Percentiles rank a stretch among this genome's conserved stretches.
These are phyloP conservation scores for Carpatolechia fugitivella DNA, from an alignment of 2,888 invertebrate species.

Conservation along the genomic window DNA sequence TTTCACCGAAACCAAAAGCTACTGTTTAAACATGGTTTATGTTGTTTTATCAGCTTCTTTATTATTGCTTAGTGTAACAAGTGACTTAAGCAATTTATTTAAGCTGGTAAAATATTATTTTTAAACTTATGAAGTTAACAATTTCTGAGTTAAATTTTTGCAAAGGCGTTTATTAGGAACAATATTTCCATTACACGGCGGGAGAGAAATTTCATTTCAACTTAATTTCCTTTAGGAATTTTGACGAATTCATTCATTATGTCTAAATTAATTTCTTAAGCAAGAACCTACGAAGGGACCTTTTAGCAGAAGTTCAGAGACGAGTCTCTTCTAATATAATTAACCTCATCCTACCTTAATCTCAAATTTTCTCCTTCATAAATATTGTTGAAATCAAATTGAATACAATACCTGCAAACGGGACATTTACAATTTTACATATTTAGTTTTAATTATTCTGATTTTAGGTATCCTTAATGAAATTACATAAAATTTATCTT, in stretches of 20 bases:
- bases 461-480: too few species aligned
- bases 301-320: constrained; percentile 42
- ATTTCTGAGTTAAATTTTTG: constrained; percentile 28
- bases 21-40: background rate
- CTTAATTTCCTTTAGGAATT: constrained; percentile 46
- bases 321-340: constrained; percentile 51
- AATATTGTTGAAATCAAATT: constrained; percentile 35
- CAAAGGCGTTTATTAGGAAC: constrained; percentile 23
- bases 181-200: constrained; percentile 33
- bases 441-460: too few species aligned
- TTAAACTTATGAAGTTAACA: constrained; percentile 28
- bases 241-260: constrained; percentile 52
- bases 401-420: constrained; percentile 1
- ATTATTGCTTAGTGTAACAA: background rate
- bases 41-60: background rate
- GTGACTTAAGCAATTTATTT: background rate
- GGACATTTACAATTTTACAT: too few species aligned
- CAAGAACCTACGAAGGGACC: constrained; percentile 34
- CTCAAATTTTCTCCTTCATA: constrained; percentile 38
- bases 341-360: constrained; percentile 52
- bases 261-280: constrained; percentile 48
- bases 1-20: constrained; percentile 28
- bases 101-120: background rate
- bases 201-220: constrained; percentile 39
- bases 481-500: background rate